Conservation (phyloP, 2,797 vertebrate species). For the Danionella dracula region DNA sequence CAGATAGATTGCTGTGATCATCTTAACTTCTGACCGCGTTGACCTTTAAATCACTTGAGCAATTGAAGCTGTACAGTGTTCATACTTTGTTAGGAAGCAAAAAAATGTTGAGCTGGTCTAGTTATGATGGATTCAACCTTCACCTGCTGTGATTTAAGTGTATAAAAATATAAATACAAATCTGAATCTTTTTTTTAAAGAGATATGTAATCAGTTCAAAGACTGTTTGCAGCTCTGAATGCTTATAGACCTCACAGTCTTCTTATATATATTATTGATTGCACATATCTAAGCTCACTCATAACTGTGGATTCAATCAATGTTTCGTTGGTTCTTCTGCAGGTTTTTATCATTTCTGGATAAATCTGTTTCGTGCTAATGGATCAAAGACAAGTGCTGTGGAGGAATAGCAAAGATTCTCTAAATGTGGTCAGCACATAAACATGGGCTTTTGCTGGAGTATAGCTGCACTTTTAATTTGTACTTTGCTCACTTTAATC, state of each 20-base stretch:
- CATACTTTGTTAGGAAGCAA: neutral
- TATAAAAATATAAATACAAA: neutral
- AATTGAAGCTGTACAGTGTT: neutral
- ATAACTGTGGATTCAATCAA: conserved; percentile 33
- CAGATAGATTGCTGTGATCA: conserved; percentile 39
- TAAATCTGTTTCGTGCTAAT: conserved; percentile 43
- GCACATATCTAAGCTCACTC: conserved; percentile 9
- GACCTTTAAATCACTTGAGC: conserved; percentile 19
- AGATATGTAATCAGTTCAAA: neutral
- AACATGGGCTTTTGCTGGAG: too few relatives aligned
- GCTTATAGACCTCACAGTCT: conserved; percentile 11
- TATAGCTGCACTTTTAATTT: too few relatives aligned
- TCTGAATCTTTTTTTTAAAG: neutral
- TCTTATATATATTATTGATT: conserved; percentile 25
- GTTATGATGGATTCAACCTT: too few relatives aligned
- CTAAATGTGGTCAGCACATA: too few relatives aligned
- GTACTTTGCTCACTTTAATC: too few relatives aligned
- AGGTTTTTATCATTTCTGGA: conserved; percentile 36
- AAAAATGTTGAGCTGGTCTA: neutral
- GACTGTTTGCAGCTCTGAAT: neutral
- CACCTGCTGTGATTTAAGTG: too few relatives aligned
- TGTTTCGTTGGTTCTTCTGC: conserved; percentile 29
- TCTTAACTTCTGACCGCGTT: conserved; percentile 32
- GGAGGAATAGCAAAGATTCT: too few relatives aligned
- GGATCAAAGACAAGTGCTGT: conserved; percentile 43